Base-by-base conservation (phyloP, 2,113 vertebrate species). In the Corythoichthys haematopterus region DNA sequence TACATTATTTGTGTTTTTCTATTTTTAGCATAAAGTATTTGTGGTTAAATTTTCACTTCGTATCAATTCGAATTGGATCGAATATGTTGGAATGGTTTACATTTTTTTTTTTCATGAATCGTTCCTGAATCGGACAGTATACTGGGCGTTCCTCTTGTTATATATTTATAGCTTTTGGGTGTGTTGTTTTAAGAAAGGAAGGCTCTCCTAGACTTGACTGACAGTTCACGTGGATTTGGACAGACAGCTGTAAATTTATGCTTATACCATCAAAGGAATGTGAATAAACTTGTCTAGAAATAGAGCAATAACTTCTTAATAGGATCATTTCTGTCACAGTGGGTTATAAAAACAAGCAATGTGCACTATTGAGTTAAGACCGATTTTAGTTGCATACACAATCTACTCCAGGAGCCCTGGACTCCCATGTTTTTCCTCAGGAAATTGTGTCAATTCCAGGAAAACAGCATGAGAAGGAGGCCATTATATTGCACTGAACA, bases 151-250 rank as follows among this genome's bases (percentile, higher is more conserved):
- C 40, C 9, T 43, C 40, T 57, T 36, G 16, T n/a, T n/a, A 37
- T 60, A n/a, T 60, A 15, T 79, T 64, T 57, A 3, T 55, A 43
- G 9, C 9, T 43, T 43, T 43, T 43, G 6, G 80, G 77, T 80
- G 77, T 80, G 64, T 80, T 53, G 69, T 84, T 85, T 80, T 78
- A 78, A 81, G 68, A 71, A 53, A 2, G 62, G 60, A 53, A 81
- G 66, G 69, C 68, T 76, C 50, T 79, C 74, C 71, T 73, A 78
- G 71, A 70, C 77, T 62, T 16, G 56, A 59, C 72, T 63, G 71
- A 48, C 43, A 15, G 46, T 66, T 77, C 60, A 58, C 38, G 53
- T 33, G 64, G 72, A 81, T 79, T 75, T 66, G 72, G 77, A 81
- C 76, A 79, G 69, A 81, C 6, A 11, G 43, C 62, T 63, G 70